These are phyloP conservation scores for Amphiprion percula DNA, from an alignment of 2,113 vertebrate species.

Conservation along the genomic window DNA sequence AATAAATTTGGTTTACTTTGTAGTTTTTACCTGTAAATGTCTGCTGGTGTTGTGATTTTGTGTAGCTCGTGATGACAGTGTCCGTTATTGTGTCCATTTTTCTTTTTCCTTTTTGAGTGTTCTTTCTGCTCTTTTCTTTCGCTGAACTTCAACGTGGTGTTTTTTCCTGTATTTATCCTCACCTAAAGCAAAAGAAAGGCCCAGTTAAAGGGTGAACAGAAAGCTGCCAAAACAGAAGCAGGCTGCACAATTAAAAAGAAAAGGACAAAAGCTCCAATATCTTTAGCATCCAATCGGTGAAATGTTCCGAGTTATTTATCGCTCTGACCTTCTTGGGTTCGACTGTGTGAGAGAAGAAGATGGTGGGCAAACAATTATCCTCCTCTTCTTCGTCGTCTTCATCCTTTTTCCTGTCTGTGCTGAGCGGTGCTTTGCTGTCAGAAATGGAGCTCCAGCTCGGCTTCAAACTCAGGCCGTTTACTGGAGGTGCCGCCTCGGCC, in stretches of 20 bases:
- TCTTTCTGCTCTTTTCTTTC: slow-evolving; percentile 92
- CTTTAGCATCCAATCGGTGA: not conserved
- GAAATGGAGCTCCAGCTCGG: slow-evolving; percentile 46
- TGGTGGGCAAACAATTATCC: slow-evolving; percentile 88
- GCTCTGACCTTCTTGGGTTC: slow-evolving; percentile 93
- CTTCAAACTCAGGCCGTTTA: slow-evolving; percentile 76
- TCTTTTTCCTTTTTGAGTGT: slow-evolving; percentile 93
- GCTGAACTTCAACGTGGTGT: slow-evolving; percentile 96
- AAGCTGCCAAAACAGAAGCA: not conserved
- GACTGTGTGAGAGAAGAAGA: slow-evolving; percentile 95
- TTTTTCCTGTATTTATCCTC: slow-evolving; percentile 98
- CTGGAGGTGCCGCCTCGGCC: slow-evolving; percentile 62
- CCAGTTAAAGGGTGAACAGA: not conserved
- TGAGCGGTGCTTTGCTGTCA: slow-evolving; percentile 28
- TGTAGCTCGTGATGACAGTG: slow-evolving; percentile 88
- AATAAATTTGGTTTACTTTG: too few species aligned
- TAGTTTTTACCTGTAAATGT: slow-evolving; percentile 91
- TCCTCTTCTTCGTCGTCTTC: slow-evolving; percentile 79
- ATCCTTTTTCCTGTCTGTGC: slow-evolving; percentile 49
- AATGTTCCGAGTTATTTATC: not conserved
- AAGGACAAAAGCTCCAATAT: not conserved
- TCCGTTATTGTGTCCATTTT: slow-evolving; percentile 88
- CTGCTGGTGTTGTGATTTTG: slow-evolving; percentile 91
- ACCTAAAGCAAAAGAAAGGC: slow-evolving; percentile 83
- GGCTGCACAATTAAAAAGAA: not conserved